Evolutionary conservation across 1,140 invertebrate species (phyloP).

Genomic region (Steinernema feltiae): DNA sequence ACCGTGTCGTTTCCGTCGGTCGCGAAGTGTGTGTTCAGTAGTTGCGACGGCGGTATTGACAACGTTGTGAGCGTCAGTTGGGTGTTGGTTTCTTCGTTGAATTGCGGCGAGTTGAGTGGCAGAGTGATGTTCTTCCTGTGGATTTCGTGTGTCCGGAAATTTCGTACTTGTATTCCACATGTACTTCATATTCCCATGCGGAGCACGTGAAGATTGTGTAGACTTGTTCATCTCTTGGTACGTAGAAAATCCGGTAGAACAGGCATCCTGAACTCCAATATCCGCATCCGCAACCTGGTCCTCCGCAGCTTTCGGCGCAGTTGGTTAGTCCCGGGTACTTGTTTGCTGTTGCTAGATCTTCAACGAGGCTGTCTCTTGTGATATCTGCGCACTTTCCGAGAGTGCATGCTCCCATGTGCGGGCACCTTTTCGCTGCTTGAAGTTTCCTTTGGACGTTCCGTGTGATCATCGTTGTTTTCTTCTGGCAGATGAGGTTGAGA

Average conservation of each 20-base stretch:
- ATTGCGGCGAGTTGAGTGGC: neutral
- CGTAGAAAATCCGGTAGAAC: slow-evolving; percentile 15
- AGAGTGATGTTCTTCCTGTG: neutral
- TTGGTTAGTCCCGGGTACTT: neutral
- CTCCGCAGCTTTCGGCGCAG: slow-evolving; percentile 18
- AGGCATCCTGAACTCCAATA: slow-evolving; percentile 20
- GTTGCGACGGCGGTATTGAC: neutral
- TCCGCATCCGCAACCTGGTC: slow-evolving; percentile 14
- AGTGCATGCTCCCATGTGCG: slow-evolving; percentile 11
- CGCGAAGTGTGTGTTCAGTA: neutral
- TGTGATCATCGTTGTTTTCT: neutral
- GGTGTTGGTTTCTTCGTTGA: neutral
- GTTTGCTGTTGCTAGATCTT: slow-evolving; percentile 10
- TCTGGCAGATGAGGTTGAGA: neutral
- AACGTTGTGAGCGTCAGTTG: neutral
- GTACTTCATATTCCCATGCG: neutral
- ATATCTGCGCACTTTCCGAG: slow-evolving; percentile 6
- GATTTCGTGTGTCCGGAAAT: neutral
- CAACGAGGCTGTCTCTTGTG: neutral
- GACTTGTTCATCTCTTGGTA: neutral
- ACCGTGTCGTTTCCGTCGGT: neutral
- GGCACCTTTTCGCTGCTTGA: slow-evolving; percentile 5
- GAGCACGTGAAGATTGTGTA: slow-evolving; percentile 1
- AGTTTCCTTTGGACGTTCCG: neutral
- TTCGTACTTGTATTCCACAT: neutral